These are phyloP conservation scores for Athalia rosae DNA, from an alignment of 2,888 invertebrate genomes.

Conservation along the genomic window DNA sequence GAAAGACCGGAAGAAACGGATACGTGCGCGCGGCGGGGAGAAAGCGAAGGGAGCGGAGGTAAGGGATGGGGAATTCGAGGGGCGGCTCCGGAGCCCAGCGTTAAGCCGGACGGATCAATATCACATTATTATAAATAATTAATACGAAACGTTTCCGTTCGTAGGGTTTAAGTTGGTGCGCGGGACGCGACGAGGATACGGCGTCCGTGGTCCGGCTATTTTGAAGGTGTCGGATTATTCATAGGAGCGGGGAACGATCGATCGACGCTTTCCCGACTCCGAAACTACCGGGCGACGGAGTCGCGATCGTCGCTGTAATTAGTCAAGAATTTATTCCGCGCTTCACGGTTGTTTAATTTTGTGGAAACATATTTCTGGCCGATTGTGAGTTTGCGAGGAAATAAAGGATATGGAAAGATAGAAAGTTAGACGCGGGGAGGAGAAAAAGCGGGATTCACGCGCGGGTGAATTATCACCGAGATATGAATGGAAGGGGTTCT, in stretches of 20 bases:
- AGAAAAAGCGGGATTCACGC: too few relatives aligned
- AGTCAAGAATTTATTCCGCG: background rate
- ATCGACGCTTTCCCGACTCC: background rate
- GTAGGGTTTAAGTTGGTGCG: background rate
- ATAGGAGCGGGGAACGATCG: background rate
- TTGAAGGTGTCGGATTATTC: background rate
- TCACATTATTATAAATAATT: slow-evolving; percentile 72
- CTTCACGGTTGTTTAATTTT: background rate
- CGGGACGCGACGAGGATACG: background rate
- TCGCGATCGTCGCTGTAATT: background rate
- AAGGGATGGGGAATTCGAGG: background rate
- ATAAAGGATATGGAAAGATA: too few relatives aligned
- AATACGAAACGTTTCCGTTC: slow-evolving; percentile 53
- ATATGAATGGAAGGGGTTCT: background rate
- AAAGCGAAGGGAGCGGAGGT: slow-evolving; percentile 1
- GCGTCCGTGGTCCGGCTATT: background rate
- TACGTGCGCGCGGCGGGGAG: slow-evolving; percentile 10
- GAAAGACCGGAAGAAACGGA: slow-evolving; percentile 18
- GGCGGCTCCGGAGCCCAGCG: slow-evolving; percentile 32
- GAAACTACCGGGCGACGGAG: too few relatives aligned
- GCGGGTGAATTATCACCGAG: slow-evolving; percentile 14
- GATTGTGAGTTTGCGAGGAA: too few relatives aligned
- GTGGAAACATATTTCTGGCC: too few relatives aligned
- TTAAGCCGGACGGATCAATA: slow-evolving; percentile 69
- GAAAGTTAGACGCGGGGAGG: too few relatives aligned